Evolutionary conservation across 2,888 invertebrate species (phyloP).

Genomic region (Agrochola lota): DNA sequence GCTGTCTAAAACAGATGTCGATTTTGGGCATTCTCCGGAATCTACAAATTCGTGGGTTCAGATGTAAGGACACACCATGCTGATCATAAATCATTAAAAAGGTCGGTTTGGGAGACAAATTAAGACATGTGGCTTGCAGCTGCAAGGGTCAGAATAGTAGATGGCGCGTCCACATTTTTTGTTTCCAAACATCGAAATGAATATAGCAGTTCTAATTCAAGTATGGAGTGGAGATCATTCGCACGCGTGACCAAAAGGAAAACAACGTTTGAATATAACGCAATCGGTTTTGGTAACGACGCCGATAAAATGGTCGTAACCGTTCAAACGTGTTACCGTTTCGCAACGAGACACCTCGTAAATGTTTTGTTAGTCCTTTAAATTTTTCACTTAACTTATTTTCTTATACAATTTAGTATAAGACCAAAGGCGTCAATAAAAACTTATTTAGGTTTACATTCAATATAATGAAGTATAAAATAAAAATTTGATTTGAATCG

Average conservation of each 20-base stretch:
- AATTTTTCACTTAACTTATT: conserved; percentile 50
- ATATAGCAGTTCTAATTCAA: conserved; percentile 56
- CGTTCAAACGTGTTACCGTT: conserved; percentile 74
- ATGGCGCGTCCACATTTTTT: conserved; percentile 55
- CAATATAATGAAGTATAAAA: neutral
- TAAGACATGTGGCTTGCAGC: conserved; percentile 87
- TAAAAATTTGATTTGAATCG: conserved; percentile 7
- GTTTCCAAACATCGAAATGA: conserved; percentile 56
- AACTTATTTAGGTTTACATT: conserved; percentile 23
- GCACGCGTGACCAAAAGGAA: conserved; percentile 84
- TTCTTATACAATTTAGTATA: conserved; percentile 44
- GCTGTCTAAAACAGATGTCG: conserved; percentile 37
- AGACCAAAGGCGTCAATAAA: conserved; percentile 54
- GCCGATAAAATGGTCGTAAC: conserved; percentile 79
- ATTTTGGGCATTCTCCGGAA: conserved; percentile 54
- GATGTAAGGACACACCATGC: conserved; percentile 54
- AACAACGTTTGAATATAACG: conserved; percentile 81
- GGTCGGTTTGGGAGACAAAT: conserved; percentile 82
- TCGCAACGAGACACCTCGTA: conserved; percentile 78
- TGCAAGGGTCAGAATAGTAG: conserved; percentile 75
- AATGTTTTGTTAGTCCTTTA: conserved; percentile 68
- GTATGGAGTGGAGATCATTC: conserved; percentile 61
- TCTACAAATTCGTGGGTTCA: conserved; percentile 56
- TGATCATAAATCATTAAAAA: conserved; percentile 85
- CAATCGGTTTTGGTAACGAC: conserved; percentile 80